Base-by-base conservation (phyloP, 2,888 invertebrate species). In the Eupithecia abbreviata region DNA sequence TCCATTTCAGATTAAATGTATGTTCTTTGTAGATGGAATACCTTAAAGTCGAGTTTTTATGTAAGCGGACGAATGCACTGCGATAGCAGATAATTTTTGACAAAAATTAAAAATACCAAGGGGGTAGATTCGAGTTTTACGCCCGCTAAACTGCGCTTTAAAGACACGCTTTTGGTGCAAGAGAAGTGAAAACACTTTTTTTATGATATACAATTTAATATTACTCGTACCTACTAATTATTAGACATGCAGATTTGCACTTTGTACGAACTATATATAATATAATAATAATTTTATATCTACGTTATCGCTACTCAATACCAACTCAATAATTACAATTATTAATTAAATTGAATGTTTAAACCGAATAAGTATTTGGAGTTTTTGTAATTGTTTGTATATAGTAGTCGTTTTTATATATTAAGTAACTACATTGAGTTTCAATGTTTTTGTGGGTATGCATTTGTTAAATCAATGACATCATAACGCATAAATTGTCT, bases 401-500 rank as follows among this genome's bases (percentile, higher is more conserved):
- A 30, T 30, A 30, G 30, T 30, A 30, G 30, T 13, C 13, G 49
- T 49, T n/a, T 55, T 0, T n/a, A 15, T n/a, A n/a, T n/a, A 55
- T n/a, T 9, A 18, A 18, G n/a, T 62, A 10, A 62, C 30, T 30
- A 62, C 30, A 30, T 62, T 30, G 30, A 30, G 62, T 30, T 30
- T 62, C 30, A 30, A 18, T 30, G 9, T 55, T 12, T 7, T 15
- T 55, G 55, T n/a, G n/a, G n/a, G 3, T 55, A 55, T 55, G 2
- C 18, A 62, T 62, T 10, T 30, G 30, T 62, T 30, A 45, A 71
- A 45, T 47, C 30, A n/a, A 73, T 67, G 55, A 71, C 30, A 55
- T 73, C 66, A 67, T 76, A 70, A 47, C 45, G 47, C 10, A 69
- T 72, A 73, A 68, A 69, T 74, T 71, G 49, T 41, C 47, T 71